Conservation (phyloP, 2,888 invertebrate species). For the Mythimna albipuncta region DNA sequence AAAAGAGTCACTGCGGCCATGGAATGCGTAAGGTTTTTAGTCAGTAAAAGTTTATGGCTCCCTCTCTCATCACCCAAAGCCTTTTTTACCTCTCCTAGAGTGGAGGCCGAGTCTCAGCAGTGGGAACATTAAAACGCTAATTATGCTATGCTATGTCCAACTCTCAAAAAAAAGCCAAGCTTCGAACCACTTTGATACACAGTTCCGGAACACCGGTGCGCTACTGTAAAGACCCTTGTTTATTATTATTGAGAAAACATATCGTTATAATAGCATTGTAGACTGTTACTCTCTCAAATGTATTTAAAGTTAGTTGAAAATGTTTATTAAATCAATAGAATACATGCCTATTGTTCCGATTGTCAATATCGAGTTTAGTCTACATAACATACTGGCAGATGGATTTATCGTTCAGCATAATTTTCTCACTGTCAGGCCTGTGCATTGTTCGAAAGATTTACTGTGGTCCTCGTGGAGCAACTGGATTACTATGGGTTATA, state of each 20-base stretch:
- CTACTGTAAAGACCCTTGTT: conserved; percentile 4
- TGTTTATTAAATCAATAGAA: conserved; percentile 39
- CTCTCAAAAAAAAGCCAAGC: no score
- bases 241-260: conserved; percentile 1
- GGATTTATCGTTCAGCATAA: not conserved
- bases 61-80: no score
- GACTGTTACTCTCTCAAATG: not conserved
- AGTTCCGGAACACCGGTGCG: conserved; percentile 18
- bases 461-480: no score
- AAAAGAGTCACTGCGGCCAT: no score
- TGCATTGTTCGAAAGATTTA: no score
- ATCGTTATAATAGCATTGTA: not conserved
- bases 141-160: no score
- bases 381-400: conserved; percentile 4
- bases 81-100: no score
- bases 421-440: not conserved
- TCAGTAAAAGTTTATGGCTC: no score
- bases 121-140: not conserved
- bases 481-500: no score
- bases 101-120: no score
- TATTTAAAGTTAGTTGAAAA: conserved; percentile 5
- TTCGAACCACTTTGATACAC: not conserved
- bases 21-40: not conserved
- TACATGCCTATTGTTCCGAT: conserved; percentile 25
- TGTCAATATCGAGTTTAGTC: not conserved